Evolutionary conservation across 2,797 vertebrate species (phyloP), one percentile per base, ranked within the genome.

Genomic region (Sebastes trivittatus): DNA sequence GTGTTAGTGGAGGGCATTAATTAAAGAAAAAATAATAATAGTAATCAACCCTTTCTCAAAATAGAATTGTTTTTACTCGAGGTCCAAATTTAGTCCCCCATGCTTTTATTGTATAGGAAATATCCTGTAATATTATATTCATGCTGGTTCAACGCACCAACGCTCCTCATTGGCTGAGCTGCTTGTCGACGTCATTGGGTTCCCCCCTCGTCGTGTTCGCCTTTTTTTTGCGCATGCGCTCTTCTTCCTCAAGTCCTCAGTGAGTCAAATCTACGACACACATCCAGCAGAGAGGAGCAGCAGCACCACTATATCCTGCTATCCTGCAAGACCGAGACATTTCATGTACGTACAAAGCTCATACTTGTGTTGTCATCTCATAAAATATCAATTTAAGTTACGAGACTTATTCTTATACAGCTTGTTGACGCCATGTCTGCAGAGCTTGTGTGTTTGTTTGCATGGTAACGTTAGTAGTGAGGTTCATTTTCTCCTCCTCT

Each of bases 121-220:
- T n/a, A 25, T 59, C 25, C 65, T 25, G 29, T 67, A 5, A 32
- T 22, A 6, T 18, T 22, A 6, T 18, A 46, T 18, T 46, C 42
- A 1, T 0, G 25, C 13, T 10, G 5, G 2, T 10, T 22, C 30
- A n/a, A 68, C 32, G 7, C n/a, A 11, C 42, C 56, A 8, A 46
- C 20, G 1, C 42, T 1, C 42, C 66, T 83, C 38, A 92, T 90
- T 89, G 89, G 92, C 69, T 80, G 70, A 2, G 30, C 20, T 4
- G 3, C 25, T 5, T 2, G 52, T 0, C 1, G 58, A 82, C 93
- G 91, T 93, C 87, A 93, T 30, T 74, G 83, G 91, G 88, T 90
- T 71, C 49, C 80, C 90, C 87, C 85, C 11, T 58, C 72, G 18
- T 79, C 62, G 42, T 13, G 56, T 11, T 22, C 5, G 3, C 18